phyloP scores from a whole-genome alignment of 2,888 invertebrate genomes.

The Eupsilia transversa region DNA sequence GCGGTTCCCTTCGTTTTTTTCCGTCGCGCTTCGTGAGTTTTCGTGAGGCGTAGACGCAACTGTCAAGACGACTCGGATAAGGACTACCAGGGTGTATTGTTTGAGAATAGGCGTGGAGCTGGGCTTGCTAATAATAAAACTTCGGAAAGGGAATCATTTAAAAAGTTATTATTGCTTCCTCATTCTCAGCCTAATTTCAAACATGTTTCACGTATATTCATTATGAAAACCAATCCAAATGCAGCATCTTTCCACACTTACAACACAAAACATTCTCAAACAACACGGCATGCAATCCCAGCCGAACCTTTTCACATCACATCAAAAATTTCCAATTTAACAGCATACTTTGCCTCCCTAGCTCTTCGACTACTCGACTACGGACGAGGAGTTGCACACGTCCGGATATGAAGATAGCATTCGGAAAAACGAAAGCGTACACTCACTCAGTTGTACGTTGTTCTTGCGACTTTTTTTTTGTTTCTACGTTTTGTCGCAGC shows the following conservation, averaged over 20 bases:
- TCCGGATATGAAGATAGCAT: constrained; percentile 89
- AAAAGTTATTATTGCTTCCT: not conserved
- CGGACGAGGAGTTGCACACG: constrained; percentile 66
- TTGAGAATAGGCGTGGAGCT: constrained; percentile 46
- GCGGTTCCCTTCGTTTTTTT: constrained; percentile 39
- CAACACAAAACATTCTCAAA: constrained; percentile 47
- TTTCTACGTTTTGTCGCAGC: constrained; percentile 72
- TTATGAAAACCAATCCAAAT: constrained; percentile 10
- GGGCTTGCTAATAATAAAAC: not conserved
- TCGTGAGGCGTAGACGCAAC: constrained; percentile 55
- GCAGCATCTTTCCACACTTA: constrained; percentile 22
- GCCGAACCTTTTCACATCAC: constrained; percentile 65
- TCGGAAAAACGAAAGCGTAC: constrained; percentile 83
- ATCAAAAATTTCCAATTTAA: constrained; percentile 64
- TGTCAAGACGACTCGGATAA: constrained; percentile 59
- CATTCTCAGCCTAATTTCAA: not conserved
- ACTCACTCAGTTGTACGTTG: constrained; percentile 81
- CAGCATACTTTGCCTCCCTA: constrained; percentile 48
- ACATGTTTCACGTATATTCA: too few species aligned
- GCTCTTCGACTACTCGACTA: constrained; percentile 55
- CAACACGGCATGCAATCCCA: constrained; percentile 52
- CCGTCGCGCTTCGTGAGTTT: constrained; percentile 34
- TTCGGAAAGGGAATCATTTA: not conserved
- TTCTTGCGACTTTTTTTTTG: constrained; percentile 78
- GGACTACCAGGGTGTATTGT: constrained; percentile 40